Percentiles rank a stretch among this genome's conserved stretches.
These are phyloP conservation scores for Drosophila kuntzei DNA, from an alignment of 2,888 invertebrate genomes.

Conservation along the genomic window DNA sequence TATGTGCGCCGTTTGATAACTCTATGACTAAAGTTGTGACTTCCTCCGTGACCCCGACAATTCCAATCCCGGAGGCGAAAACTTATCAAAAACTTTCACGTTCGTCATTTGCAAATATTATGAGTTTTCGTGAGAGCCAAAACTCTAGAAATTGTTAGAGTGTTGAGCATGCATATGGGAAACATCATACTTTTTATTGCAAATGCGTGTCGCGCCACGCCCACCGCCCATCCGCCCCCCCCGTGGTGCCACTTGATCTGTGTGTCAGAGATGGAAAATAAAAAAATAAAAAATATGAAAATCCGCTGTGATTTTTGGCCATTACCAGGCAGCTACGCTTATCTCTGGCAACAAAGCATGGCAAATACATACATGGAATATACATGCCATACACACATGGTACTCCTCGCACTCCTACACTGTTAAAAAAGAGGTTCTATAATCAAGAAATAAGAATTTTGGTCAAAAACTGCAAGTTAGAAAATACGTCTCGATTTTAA, in stretches of 20 bases:
- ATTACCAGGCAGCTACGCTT: slow-evolving; percentile 71
- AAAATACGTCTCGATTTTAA: no score
- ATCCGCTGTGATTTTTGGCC: slow-evolving; percentile 77
- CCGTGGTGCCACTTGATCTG: slow-evolving; percentile 64
- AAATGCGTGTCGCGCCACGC: slow-evolving; percentile 61
- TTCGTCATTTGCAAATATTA: slow-evolving; percentile 82
- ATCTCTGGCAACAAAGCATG: slow-evolving; percentile 65
- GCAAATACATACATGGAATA: slow-evolving; percentile 45
- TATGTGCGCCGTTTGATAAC: slow-evolving; percentile 39
- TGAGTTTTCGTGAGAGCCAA: slow-evolving; percentile 66
- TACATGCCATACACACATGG: slow-evolving; percentile 43
- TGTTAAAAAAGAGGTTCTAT: no score
- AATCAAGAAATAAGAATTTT: no score
- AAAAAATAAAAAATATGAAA: slow-evolving; percentile 32
- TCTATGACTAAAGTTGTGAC: slow-evolving; percentile 51
- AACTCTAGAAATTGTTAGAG: slow-evolving; percentile 58
- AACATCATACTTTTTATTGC: slow-evolving; percentile 76
- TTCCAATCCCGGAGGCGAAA: slow-evolving; percentile 24
- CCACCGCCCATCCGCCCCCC: slow-evolving; percentile 23
- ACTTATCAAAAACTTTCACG: slow-evolving; percentile 79
- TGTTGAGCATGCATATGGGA: slow-evolving; percentile 62
- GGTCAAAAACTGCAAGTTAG: no score
- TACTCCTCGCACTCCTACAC: no score
- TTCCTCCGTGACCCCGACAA: neutral
- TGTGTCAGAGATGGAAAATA: slow-evolving; percentile 46